Evolutionary conservation across 2,888 invertebrate species (phyloP).

Genomic region (Xylota sylvarum): DNA sequence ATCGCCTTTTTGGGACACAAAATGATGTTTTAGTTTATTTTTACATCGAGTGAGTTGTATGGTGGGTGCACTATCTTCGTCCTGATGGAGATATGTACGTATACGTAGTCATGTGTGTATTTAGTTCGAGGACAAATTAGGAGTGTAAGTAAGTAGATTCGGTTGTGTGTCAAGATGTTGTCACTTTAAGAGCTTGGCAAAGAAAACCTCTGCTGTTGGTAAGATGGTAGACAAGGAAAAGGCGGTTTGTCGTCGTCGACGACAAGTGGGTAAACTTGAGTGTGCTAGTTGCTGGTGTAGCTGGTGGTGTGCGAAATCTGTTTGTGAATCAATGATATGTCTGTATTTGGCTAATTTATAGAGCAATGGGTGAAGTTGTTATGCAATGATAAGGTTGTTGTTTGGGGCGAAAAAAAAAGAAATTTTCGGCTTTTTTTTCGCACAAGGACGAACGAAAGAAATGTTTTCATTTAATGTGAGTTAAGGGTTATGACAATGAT

Average conservation of each 20-base stretch:
- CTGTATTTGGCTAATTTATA: constrained; percentile 73
- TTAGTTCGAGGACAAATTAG: constrained; percentile 74
- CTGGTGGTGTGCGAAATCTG: constrained; percentile 60
- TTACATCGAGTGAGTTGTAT: neutral
- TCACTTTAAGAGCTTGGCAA: constrained; percentile 71
- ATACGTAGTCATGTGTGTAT: constrained; percentile 57
- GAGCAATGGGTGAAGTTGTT: constrained; percentile 67
- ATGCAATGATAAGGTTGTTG: constrained; percentile 57
- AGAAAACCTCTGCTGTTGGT: constrained; percentile 45
- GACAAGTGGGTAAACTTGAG: constrained; percentile 51
- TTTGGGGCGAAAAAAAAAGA: neutral
- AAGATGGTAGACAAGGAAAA: constrained; percentile 64
- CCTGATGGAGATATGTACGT: constrained; percentile 21
- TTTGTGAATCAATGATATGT: constrained; percentile 74
- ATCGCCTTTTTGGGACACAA: neutral
- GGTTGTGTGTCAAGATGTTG: constrained; percentile 75
- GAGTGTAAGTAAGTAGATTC: constrained; percentile 53
- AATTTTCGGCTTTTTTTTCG: neutral
- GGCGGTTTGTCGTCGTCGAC: constrained; percentile 55
- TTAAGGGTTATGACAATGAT: constrained; percentile 26
- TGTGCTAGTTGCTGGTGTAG: neutral
- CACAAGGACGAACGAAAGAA: constrained; percentile 33
- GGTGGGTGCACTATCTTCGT: neutral
- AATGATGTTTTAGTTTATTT: constrained; percentile 13
- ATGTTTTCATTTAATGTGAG: constrained; percentile 29